These are phyloP conservation scores for Porites evermanni DNA, from an alignment of 92 coral and sea anemone genomes.

Conservation along the genomic window DNA sequence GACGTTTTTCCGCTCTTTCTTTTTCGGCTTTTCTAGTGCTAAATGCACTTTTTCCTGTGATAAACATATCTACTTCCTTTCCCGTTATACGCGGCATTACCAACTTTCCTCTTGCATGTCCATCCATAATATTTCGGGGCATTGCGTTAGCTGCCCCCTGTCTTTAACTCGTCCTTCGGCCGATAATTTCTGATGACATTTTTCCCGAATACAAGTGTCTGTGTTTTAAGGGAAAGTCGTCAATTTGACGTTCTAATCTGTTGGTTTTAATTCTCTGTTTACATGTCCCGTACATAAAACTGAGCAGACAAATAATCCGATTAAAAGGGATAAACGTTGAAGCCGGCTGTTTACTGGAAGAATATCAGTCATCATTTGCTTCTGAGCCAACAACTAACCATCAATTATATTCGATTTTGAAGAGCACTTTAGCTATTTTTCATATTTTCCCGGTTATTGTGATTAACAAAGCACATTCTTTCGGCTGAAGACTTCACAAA, in stretches of 20 bases:
- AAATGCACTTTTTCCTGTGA: conserved; percentile 6
- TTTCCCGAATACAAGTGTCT: too few relatives aligned
- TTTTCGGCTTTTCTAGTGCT: neutral
- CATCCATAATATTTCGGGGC: conserved; percentile 7
- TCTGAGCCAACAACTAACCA: neutral
- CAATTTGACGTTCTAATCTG: neutral
- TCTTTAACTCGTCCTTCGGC: neutral
- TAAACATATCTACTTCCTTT: neutral
- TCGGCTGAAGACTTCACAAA: too few relatives aligned
- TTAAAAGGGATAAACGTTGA: conserved; percentile 3
- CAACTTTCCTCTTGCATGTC: conserved; percentile 13
- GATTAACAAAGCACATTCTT: neutral
- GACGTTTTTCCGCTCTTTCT: neutral
- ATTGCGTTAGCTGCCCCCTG: neutral
- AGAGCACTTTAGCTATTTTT: neutral
- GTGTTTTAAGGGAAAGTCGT: neutral
- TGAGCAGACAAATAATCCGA: conserved; percentile 13
- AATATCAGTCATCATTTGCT: conserved; percentile 9
- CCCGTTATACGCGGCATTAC: conserved; percentile 25
- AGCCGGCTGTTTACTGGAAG: neutral
- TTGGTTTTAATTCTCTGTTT: neutral
- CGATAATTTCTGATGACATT: neutral
- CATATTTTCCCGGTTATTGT: neutral
- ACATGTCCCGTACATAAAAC: neutral
- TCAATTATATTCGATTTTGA: neutral